Conservation (phyloP, 1,140 invertebrate species). For the Drosophila littoralis region DNA sequence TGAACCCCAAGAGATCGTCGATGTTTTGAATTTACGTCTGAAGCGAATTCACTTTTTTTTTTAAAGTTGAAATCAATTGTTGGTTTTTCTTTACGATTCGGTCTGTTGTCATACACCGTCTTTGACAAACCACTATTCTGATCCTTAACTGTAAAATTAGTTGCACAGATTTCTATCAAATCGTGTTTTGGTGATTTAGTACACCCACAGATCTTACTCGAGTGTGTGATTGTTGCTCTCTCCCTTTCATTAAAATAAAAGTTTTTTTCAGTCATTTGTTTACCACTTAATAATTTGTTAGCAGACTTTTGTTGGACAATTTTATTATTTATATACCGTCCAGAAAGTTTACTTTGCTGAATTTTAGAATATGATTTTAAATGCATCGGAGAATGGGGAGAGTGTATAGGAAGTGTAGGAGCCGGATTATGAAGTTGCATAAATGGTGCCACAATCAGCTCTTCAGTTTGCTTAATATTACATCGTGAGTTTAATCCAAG, state of each 20-base stretch:
- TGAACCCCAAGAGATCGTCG: conserved; percentile 25
- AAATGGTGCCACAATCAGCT: conserved; percentile 42
- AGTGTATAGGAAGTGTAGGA: conserved; percentile 70
- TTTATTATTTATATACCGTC: conserved; percentile 73
- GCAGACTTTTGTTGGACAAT: conserved; percentile 33
- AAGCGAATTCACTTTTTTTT: conserved; percentile 28
- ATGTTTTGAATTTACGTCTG: conserved; percentile 42
- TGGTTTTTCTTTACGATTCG: conserved; percentile 20
- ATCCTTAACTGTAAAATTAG: conserved; percentile 3
- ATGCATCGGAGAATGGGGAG: conserved; percentile 70
- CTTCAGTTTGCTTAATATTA: conserved; percentile 46
- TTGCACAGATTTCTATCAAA: not conserved
- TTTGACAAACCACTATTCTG: conserved; percentile 4
- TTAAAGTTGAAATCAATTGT: conserved; percentile 35
- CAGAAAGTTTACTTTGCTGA: conserved; percentile 70
- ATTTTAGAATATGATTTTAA: conserved; percentile 51
- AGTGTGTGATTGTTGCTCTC: conserved; percentile 35
- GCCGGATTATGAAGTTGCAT: conserved; percentile 59
- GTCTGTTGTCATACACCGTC: not conserved
- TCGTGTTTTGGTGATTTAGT: conserved; percentile 26
- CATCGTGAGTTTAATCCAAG: conserved; percentile 33
- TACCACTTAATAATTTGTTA: conserved; percentile 29
- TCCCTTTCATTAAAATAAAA: conserved; percentile 39
- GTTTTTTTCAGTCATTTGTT: conserved; percentile 43
- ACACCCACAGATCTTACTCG: conserved; percentile 45